Evolutionary conservation across 2,888 invertebrate species (phyloP), one percentile per base, ranked within the genome.

Genomic region (Cheilosia impressa): DNA sequence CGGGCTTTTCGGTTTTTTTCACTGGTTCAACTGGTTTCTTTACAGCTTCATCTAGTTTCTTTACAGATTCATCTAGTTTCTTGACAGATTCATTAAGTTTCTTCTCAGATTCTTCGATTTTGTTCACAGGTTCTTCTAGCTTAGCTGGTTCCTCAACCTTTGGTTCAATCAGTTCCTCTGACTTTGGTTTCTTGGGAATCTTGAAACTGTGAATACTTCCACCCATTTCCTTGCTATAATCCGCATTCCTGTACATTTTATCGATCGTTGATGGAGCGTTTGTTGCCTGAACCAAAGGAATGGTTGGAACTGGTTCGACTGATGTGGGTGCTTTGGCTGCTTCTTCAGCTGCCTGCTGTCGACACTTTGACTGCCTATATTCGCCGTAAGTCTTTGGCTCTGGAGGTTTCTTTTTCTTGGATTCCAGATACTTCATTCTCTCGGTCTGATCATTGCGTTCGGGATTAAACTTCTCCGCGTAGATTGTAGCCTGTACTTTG

Each of bases 371-470:
- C 77, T 90, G 88, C 13, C 88, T 88, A 73, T 90, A 89, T 85
- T 91, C 91, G 0, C 88, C 87, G 75, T 91, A 92, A 0, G 91
- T 91, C 2, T 88, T 87, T 2, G 91, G 90, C 19, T 87, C 88
- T 13, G 55, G 50, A 1, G 81, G 72, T 76, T 89, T 90, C 17
- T 88, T 87, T 65, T 88, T 89, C 68, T 89, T 89, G 0, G 90
- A 88, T 66, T 90, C 89, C 2, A 89, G 87, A 76, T 90, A 90
- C 68, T 89, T 89, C 47, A 88, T 85, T 57, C 89, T 85, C 79
- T 90, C 90, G 0, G 88, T 88, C 63, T 89, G 88, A 53, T 90
- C 90, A 83, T 90, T 90, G 2, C 89, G 72, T 13, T 87, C 27
- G 2, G 89, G 88, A 68, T 87, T 89, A 63, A 90, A 90, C 57